Base-by-base conservation (phyloP, 2,888 invertebrate genomes). In the Cheilosia pagana region DNA sequence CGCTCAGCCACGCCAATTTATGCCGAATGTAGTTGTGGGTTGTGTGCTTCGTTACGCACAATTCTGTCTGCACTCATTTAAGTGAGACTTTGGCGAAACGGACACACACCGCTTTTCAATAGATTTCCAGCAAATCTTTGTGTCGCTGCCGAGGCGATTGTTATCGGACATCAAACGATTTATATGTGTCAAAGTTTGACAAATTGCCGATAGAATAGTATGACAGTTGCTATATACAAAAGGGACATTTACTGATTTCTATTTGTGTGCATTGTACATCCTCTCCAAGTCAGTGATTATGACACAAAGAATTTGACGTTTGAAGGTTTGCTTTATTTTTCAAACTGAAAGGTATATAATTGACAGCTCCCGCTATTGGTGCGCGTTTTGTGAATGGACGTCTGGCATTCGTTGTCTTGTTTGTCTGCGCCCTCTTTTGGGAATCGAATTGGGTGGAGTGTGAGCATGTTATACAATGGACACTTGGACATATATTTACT, bases 401-500 rank as follows among this genome's bases (percentile, higher is more conserved):
- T n/a, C 39, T 67, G 59, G 63, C 35, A 55, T n/a, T n/a, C n/a
- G n/a, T n/a, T n/a, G 31, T 23, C 39, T 25, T n/a, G 59, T 16
- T 19, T 50, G 59, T 19, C 48, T 55, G 39, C 50, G 21, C 12
- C 21, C 16, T 48, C 12, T 48, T 3, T 43, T 50, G 21, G 35
- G 53, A 31, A 25, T 74, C 28, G 28, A 62, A 74, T 23, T 62
- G 52, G 67, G 75, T 81, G 79, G 45, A 67, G 67, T 74, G 72
- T 50, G 21, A n/a, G 31, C 19, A 19, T 25, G 21, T 77, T 53
- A 12, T 35, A 70, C 70, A 77, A 52, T 65, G 43, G 63, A 28
- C 50, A 65, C 50, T 71, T 71, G 78, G 72, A 59, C 78, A 57
- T 63, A 45, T 71, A 63, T 65, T 78, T 78, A 71, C 63, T 71